Evolutionary conservation across 1,140 invertebrate genomes (phyloP).

Genomic region (Camponotus floridanus): DNA sequence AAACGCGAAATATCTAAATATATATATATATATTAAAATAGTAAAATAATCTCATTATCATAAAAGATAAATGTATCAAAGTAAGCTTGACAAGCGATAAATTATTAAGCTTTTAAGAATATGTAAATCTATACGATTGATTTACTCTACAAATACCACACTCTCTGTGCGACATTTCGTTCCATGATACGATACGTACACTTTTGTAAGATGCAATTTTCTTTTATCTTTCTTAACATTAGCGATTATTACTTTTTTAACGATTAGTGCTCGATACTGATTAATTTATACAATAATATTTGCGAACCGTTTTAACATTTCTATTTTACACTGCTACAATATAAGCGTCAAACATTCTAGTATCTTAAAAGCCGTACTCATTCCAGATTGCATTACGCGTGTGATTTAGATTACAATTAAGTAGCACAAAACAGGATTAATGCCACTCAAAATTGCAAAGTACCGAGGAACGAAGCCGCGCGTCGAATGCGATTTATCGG

Average conservation of each 20-base stretch:
- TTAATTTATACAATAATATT: not conserved
- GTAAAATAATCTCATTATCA: conserved; percentile 35
- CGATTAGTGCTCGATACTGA: not conserved
- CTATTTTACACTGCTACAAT: not conserved
- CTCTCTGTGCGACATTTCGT: conserved; percentile 35
- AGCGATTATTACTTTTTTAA: not conserved
- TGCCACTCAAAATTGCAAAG: not conserved
- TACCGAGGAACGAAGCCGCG: not conserved
- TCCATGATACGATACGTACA: not conserved
- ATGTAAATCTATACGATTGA: conserved; percentile 55
- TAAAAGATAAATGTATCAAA: not conserved
- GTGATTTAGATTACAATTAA: not conserved
- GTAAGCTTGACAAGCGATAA: conserved; percentile 48
- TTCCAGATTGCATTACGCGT: not conserved
- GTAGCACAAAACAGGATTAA: conserved; percentile 35
- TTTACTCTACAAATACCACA: conserved; percentile 36
- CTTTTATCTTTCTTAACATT: not conserved
- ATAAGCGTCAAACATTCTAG: too few relatives aligned
- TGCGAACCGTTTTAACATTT: not conserved
- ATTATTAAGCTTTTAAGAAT: conserved; percentile 63
- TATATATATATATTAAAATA: not conserved
- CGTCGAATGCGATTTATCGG: conserved; percentile 54
- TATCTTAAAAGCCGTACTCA: not conserved
- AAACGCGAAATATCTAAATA: conserved; percentile 30
- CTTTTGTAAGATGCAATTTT: not conserved